Evolutionary conservation across 2,113 vertebrate genomes (phyloP), one percentile per base, ranked within the genome.

Genomic region (Lepisosteus osseus): DNA sequence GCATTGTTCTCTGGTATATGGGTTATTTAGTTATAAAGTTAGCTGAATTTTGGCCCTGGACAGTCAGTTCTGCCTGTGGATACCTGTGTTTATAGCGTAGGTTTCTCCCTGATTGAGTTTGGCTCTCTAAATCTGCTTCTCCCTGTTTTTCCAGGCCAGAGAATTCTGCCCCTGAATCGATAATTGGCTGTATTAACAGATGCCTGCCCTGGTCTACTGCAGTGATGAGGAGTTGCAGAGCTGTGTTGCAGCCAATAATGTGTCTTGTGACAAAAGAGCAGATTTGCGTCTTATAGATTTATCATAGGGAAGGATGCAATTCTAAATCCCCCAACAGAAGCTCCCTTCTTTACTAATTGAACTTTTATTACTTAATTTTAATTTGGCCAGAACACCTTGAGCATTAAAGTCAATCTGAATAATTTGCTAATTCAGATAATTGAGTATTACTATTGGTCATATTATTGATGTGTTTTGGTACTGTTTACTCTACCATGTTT

Each of bases 151-250:
- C 42, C 64, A 65, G 40, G 43, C 3, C 64, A 65, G 7, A 4
- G 8, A 65, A 45, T 44, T 6, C 17, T 54, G 47, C n/a, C 66
- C 45, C 62, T 65, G 51, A 72, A 72, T 72, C 70, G 15, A 56
- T 65, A 43, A 5, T 14, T 51, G 62, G 62, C 62, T 42, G 14
- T 4, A 43, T 6, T 29, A 15, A 54, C 40, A 65, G 62, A 55
- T 65, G 54, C 47, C 54, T 15, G 11, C 51, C 40, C 3, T 14
- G 54, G 41, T 43, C 45, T 65, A 63, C 61, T 42, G 40, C 62
- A 55, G 44, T 13, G 69, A 3, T 71, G 51, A 15, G 51, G 41
- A 51, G 17, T 47, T 8, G 14, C 45, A 54, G 14, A 67, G 47
- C 66, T 14, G 2, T 8, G 7, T 40, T 13, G 56, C 13, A 12